These are phyloP conservation scores for Clarias magur DNA, from an alignment of 2,113 vertebrate genomes.

Conservation along the genomic window DNA sequence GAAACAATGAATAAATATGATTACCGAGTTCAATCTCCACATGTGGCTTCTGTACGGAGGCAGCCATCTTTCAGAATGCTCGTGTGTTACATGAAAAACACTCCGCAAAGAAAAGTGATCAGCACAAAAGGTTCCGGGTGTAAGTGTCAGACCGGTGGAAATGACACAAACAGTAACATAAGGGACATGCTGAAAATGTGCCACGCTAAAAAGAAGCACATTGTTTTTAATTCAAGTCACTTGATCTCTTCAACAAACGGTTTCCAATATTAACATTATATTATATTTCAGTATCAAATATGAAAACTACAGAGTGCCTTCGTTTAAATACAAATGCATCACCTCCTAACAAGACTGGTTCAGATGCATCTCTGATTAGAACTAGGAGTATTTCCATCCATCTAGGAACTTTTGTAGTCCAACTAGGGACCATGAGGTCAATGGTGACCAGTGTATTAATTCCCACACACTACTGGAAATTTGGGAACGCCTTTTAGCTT, in stretches of 20 bases:
- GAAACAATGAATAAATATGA: not conserved
- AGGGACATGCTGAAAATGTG: not conserved
- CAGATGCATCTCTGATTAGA: not conserved
- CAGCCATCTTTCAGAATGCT: conserved; percentile 50
- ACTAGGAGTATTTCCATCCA: not conserved
- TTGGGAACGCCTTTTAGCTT: too few species aligned
- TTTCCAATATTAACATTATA: not conserved
- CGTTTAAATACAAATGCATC: not conserved
- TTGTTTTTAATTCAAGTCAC: not conserved
- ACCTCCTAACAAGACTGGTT: not conserved
- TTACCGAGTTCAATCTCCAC: conserved; percentile 54
- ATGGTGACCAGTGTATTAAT: too few species aligned
- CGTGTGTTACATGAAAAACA: conserved; percentile 1
- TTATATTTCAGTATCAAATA: not conserved
- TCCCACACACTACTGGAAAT: too few species aligned
- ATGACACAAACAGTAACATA: not conserved
- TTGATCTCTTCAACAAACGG: not conserved
- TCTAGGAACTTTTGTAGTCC: too few species aligned
- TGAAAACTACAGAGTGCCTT: not conserved
- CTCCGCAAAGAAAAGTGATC: not conserved
- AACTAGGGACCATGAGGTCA: too few species aligned
- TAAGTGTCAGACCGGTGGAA: not conserved
- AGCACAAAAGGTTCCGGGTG: conserved; percentile 13
- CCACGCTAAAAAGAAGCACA: not conserved
- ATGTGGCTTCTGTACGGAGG: conserved; percentile 50